Percentiles rank a stretch among this genome's conserved stretches.
Evolutionary conservation across 1,140 invertebrate species (phyloP).

Genomic region (Planococcus citri): DNA sequence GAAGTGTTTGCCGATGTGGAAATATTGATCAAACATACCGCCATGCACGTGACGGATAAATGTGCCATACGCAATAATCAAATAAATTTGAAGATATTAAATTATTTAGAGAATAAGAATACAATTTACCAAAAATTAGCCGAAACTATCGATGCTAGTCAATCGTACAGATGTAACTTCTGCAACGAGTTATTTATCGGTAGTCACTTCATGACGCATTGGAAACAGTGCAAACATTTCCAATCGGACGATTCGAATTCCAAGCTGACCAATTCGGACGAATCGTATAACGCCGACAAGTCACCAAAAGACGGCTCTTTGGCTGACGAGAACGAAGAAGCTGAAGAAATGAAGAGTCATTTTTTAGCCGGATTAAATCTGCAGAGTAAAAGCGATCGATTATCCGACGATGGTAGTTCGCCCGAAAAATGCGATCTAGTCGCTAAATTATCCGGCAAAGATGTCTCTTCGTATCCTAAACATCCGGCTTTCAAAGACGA

Average conservation of each 20-base stretch:
- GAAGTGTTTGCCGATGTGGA: neutral
- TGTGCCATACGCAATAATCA: neutral
- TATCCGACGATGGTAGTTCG: neutral
- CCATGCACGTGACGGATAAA: conserved; percentile 9
- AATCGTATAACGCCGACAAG: neutral
- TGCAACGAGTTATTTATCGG: neutral
- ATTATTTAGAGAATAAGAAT: neutral
- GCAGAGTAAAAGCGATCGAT: neutral
- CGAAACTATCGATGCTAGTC: conserved; percentile 9
- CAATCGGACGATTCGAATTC: neutral
- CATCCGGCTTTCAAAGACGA: neutral
- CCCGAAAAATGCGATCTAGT: neutral
- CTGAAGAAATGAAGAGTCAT: neutral
- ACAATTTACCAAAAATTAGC: neutral
- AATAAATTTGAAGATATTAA: conserved; percentile 1
- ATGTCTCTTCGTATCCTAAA: neutral
- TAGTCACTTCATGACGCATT: neutral
- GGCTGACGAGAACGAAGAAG: neutral
- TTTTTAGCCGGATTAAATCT: neutral
- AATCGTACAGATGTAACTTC: conserved; percentile 10
- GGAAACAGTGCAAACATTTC: conserved; percentile 13
- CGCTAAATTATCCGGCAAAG: neutral
- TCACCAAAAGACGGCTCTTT: neutral
- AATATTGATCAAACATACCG: neutral
- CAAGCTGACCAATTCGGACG: neutral